Evolutionary conservation across 2,888 invertebrate genomes (phyloP), one percentile per base, ranked within the genome.

Genomic region (Caenorhabditis becei): DNA sequence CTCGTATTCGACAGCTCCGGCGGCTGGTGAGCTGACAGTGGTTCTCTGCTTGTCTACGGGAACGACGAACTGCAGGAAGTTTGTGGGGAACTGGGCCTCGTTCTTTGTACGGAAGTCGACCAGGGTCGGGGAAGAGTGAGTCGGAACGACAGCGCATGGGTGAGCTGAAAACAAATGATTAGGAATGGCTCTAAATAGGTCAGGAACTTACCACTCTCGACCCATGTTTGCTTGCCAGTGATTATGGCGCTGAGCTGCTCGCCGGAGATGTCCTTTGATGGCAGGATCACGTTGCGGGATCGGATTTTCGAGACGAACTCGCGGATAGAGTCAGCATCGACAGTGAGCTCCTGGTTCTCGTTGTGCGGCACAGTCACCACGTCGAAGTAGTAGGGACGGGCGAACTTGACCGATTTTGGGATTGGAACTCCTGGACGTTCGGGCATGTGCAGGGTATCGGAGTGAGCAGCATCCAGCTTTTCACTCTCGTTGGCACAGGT

Each of bases 281-380:
- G 56, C 23, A 81, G 37, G 26, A 81, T 62, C 26, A 49, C 56
- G 37, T 77, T 47, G 53, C 59, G 26, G 11, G 81, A 59, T 18
- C 81, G 54, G n/a, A 81, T 23, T 20, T 81, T 77, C 7, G 62
- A 18, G 24, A 72, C 61, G 44, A 81, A 81, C 37, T 81, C 81
- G 24, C 51, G 32, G 18, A 71, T 32, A 10, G 41, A 32, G 1
- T 49, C 56, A 3, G 58, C 67, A 5, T 49, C 47, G 1, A 66
- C 35, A n/a, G 75, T 66, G 2, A 67, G 62, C 59, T 77, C 66
- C 16, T 66, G 14, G 20, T 70, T 56, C 49, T 72, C 67, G 54
- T 81, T 77, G 41, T 61, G 51, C 18, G 81, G 81, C 32, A 62
- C 44, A 0, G 77, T 81, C 18, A 72, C 81, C 32, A 77, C 32